A percentile compares a stretch with the other conserved stretches of the same genome.
Conservation (phyloP, 2,113 vertebrate species). For the Tachysurus vachellii region DNA sequence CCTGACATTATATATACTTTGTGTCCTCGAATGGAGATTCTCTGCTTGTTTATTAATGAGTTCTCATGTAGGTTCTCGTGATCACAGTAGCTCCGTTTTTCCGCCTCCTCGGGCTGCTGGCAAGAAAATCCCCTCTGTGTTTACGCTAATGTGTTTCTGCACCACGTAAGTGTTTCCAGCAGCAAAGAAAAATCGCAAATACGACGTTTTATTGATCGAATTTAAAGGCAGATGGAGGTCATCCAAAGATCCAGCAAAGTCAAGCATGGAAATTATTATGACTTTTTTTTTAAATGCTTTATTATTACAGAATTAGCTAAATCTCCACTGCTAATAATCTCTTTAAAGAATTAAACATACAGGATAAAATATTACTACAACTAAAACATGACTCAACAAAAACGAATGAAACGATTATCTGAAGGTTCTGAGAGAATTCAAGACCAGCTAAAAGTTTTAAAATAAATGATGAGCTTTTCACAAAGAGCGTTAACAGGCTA, state of each 20-base stretch:
- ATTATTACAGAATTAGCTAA: background rate
- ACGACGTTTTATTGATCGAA: conserved; percentile 72
- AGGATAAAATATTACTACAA: background rate
- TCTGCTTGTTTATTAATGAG: background rate
- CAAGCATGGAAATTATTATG: background rate
- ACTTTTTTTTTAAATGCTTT: background rate
- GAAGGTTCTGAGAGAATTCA: background rate
- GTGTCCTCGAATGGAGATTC: no score
- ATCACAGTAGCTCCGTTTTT: conserved; percentile 32
- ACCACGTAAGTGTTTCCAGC: conserved; percentile 82
- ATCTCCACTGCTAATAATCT: background rate
- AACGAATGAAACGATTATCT: background rate
- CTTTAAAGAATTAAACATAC: background rate
- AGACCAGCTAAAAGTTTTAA: no score
- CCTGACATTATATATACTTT: background rate
- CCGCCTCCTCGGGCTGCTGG: conserved; percentile 37
- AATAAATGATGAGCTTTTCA: background rate
- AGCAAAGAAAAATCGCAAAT: conserved; percentile 10
- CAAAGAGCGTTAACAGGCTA: no score
- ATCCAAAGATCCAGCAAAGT: background rate
- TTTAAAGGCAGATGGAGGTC: conserved; percentile 52
- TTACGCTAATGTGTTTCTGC: conserved; percentile 81
- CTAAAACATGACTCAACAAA: background rate
- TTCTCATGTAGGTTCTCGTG: background rate
- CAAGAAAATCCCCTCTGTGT: conserved; percentile 31